These are phyloP conservation scores for Homarus gammarus DNA, from an alignment of 2,888 invertebrate species.

Conservation along the genomic window DNA sequence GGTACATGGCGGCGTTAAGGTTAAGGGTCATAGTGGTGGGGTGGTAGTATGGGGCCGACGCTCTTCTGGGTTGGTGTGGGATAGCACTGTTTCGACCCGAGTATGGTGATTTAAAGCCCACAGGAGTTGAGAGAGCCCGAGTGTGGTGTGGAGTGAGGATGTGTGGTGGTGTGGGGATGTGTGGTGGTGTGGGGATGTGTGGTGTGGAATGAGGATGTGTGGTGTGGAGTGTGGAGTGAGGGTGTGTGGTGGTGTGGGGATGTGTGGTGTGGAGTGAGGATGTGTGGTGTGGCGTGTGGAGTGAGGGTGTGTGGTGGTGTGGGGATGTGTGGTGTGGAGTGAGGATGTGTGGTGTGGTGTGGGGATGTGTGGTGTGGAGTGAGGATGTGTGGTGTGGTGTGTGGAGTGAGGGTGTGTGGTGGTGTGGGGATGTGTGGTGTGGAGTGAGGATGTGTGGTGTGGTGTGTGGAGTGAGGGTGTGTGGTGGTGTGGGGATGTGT, in stretches of 20 bases:
- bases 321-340: background rate
- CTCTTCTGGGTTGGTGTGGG: background rate
- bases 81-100: background rate
- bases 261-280: too few species aligned
- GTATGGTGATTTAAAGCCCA: slow-evolving; percentile 2
- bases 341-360: too few species aligned
- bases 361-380: too few species aligned
- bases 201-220: background rate
- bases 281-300: too few species aligned
- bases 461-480: background rate
- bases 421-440: too few species aligned
- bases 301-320: background rate
- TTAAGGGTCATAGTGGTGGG: background rate
- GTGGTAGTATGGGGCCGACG: background rate
- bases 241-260: background rate
- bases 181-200: background rate
- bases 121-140: background rate
- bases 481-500: too few species aligned
- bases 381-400: too few species aligned
- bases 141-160: background rate
- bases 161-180: background rate
- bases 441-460: background rate
- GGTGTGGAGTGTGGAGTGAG: background rate
- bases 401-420: too few species aligned
- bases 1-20: background rate